A percentile compares a stretch with the other conserved stretches of the same genome.
phyloP scores from a whole-genome alignment of 2,113 vertebrate genomes.

The Corynorhinus townsendii region DNA sequence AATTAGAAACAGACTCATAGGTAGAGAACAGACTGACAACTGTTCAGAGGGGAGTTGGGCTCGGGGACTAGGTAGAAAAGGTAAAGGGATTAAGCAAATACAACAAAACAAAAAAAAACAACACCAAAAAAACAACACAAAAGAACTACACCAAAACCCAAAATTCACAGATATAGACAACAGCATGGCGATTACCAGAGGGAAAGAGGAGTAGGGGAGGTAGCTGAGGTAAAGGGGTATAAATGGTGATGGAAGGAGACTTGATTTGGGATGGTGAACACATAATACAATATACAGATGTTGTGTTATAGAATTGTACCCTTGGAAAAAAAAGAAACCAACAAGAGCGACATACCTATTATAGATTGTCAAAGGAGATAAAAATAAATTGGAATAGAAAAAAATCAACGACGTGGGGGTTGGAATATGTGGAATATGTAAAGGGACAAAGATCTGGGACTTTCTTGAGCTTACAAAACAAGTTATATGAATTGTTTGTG shows the following conservation, averaged over 20 bases:
- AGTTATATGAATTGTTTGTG: background rate
- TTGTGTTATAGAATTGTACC: too few species aligned
- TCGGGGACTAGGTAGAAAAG: background rate
- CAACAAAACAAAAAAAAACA: background rate
- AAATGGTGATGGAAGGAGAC: background rate
- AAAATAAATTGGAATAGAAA: too few species aligned
- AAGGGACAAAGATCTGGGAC: background rate
- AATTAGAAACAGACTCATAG: background rate
- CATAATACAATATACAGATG: too few species aligned
- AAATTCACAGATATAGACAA: background rate
- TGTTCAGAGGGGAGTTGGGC: background rate
- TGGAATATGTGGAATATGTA: background rate
- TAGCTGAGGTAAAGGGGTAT: background rate
- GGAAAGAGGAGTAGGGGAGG: background rate
- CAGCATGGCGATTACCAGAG: background rate
- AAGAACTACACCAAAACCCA: too few species aligned
- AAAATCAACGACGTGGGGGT: background rate
- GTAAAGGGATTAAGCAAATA: background rate
- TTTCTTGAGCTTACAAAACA: background rate
- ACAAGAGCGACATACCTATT: too few species aligned
- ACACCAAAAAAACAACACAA: too few species aligned
- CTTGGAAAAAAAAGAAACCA: too few species aligned
- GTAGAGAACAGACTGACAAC: background rate
- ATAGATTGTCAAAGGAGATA: too few species aligned
- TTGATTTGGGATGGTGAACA: background rate